Percentiles rank a stretch among this genome's conserved stretches.
Conservation (phyloP, 2,113 vertebrate species). For the Pterocles burchelli region DNA sequence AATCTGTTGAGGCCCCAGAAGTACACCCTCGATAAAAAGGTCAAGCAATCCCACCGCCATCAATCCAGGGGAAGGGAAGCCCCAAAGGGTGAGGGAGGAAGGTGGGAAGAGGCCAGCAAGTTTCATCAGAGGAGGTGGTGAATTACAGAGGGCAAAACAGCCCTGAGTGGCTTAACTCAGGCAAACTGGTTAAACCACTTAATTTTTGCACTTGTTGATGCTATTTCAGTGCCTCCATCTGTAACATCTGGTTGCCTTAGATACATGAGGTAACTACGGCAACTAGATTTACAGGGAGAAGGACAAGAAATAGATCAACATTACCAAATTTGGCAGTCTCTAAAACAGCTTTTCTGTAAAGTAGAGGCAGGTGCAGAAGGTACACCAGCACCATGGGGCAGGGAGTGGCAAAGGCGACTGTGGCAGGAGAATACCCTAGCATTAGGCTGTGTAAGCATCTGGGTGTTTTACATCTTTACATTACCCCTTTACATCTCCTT, state of each 20-base stretch:
- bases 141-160: not conserved
- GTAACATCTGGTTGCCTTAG: slow-evolving; percentile 69
- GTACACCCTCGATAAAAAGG: not conserved
- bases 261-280: slow-evolving; percentile 64
- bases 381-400: not conserved
- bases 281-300: slow-evolving; percentile 50
- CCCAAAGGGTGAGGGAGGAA: not conserved
- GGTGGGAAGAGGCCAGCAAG: not conserved
- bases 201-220: slow-evolving; percentile 47
- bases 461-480: too few species aligned
- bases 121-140: not conserved
- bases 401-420: not conserved
- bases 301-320: slow-evolving; percentile 34
- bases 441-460: not conserved
- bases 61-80: not conserved
- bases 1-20: not conserved
- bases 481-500: not conserved
- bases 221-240: slow-evolving; percentile 32
- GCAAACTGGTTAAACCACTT: not conserved
- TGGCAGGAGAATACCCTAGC: too few species aligned
- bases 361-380: not conserved
- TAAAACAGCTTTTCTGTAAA: slow-evolving; percentile 6
- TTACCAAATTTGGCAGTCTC: slow-evolving; percentile 2
- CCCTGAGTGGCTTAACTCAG: not conserved
- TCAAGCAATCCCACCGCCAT: not conserved